Conservation (phyloP, 2,113 vertebrate species). For the Scomber japonicus region DNA sequence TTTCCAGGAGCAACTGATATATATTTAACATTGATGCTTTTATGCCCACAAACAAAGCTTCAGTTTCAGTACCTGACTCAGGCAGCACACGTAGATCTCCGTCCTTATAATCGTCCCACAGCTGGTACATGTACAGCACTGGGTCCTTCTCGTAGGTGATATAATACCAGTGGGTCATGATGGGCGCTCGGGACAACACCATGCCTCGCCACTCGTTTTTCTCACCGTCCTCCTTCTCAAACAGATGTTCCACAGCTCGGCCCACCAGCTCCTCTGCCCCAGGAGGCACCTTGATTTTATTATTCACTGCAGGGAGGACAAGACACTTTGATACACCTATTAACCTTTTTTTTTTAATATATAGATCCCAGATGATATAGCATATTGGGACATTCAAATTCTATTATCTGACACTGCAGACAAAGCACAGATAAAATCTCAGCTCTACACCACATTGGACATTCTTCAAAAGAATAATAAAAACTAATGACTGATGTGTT, state of each 20-base stretch:
- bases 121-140: conserved; percentile 89
- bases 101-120: conserved; percentile 89
- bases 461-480: background rate
- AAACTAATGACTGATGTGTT: background rate
- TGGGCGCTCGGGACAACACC: conserved; percentile 87
- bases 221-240: conserved; percentile 88
- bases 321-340: conserved; percentile 20
- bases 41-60: background rate
- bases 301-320: conserved; percentile 80
- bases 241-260: conserved; percentile 87
- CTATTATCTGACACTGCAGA: background rate
- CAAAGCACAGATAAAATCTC: background rate
- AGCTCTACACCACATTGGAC: no score
- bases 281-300: conserved; percentile 86
- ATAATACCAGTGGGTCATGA: conserved; percentile 91
- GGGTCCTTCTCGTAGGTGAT: conserved; percentile 90
- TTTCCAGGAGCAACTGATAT: conserved; percentile 25
- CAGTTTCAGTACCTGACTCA: conserved; percentile 80
- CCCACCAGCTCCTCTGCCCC: conserved; percentile 87
- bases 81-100: conserved; percentile 87
- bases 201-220: conserved; percentile 89
- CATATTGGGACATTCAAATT: conserved; percentile 8
- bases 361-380: background rate
- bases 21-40: background rate
- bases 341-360: background rate